phyloP scores from a whole-genome alignment of 2,113 vertebrate species.

The Sturnus vulgaris region DNA sequence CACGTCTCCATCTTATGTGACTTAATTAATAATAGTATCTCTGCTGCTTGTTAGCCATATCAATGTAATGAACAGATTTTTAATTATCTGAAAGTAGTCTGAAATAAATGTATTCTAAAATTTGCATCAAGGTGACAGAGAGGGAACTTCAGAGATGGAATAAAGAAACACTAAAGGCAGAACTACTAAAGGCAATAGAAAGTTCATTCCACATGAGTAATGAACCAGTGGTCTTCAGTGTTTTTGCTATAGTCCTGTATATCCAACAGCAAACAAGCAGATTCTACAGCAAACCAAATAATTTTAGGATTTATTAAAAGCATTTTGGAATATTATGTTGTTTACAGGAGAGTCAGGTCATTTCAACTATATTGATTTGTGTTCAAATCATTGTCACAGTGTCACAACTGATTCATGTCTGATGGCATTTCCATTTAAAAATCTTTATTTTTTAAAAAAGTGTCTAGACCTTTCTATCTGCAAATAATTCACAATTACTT shows the following conservation, averaged over 20 bases:
- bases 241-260: not conserved
- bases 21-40: not conserved
- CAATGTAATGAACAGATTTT: not conserved
- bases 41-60: not conserved
- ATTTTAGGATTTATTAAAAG: not conserved
- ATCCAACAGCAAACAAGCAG: not conserved
- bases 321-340: not conserved
- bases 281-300: not conserved
- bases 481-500: not conserved
- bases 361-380: not conserved
- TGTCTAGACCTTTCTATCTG: not conserved
- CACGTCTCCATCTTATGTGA: not conserved
- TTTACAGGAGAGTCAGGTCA: not conserved
- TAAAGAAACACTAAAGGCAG: not conserved
- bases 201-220: not conserved
- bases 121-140: not conserved
- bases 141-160: not conserved
- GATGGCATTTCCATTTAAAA: conserved; percentile 12
- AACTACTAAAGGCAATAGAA: not conserved
- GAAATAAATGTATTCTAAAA: not conserved
- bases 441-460: not conserved
- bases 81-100: not conserved
- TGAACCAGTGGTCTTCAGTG: not conserved
- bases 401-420: not conserved
- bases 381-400: not conserved